These are phyloP conservation scores for Microctenopoma lineatum DNA, from an alignment of 2,797 vertebrate genomes.

Conservation along the genomic window DNA sequence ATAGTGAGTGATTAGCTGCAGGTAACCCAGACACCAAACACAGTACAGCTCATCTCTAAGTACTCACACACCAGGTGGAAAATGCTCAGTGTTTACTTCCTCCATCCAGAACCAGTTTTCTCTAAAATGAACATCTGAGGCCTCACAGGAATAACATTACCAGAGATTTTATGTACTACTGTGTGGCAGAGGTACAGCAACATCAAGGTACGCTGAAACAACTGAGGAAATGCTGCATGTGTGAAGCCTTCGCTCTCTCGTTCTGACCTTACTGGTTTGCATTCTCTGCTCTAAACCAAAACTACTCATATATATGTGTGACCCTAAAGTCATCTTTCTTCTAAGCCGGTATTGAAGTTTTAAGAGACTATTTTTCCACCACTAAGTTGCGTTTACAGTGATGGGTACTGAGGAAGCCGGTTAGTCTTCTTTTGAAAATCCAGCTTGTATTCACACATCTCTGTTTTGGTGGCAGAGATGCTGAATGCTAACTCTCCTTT, in stretches of 20 bases:
- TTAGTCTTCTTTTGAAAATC: slow-evolving; percentile 26
- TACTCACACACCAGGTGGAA: slow-evolving; percentile 5
- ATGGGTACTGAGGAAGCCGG: slow-evolving; percentile 17
- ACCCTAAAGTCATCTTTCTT: slow-evolving; percentile 23
- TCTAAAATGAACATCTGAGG: slow-evolving; percentile 22
- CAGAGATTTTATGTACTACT: slow-evolving; percentile 18
- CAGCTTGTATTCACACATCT: slow-evolving; percentile 12
- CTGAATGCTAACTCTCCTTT: slow-evolving; percentile 22
- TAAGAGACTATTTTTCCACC: slow-evolving; percentile 31
- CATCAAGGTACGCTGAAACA: slow-evolving; percentile 50
- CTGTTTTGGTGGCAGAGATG: slow-evolving; percentile 13
- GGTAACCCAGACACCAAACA: background rate
- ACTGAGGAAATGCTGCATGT: slow-evolving; percentile 32
- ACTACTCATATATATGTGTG: slow-evolving; percentile 17
- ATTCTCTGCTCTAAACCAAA: slow-evolving; percentile 34
- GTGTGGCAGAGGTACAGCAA: slow-evolving; percentile 20
- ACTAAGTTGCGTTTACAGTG: slow-evolving; percentile 25
- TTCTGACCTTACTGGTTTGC: slow-evolving; percentile 30
- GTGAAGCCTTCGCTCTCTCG: slow-evolving; percentile 46
- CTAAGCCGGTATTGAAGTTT: slow-evolving; percentile 19
- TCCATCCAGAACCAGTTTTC: slow-evolving; percentile 21
- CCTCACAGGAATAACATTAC: slow-evolving; percentile 12
- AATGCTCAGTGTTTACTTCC: slow-evolving; percentile 29
- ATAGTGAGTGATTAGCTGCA: background rate
- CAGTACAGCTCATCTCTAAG: slow-evolving; percentile 8